Evolutionary conservation across 1,140 invertebrate species (phyloP), one percentile per base, ranked within the genome.

Genomic region (Glossosoma conforme): DNA sequence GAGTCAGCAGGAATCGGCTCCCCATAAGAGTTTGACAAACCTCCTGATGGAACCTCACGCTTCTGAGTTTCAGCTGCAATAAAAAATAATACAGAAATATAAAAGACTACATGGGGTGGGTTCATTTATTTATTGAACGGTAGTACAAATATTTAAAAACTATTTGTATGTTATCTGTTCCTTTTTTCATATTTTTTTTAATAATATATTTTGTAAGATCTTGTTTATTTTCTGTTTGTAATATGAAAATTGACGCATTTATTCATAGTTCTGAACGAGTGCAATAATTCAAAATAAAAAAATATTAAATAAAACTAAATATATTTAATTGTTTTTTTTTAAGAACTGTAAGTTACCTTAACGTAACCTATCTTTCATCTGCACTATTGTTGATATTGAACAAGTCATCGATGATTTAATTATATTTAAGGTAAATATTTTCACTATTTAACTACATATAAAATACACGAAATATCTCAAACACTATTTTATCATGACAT

Each of bases 1-100:
- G 68, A 67, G 38, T 70, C 68, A 2, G 68, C 41, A 0, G 68
- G 68, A 5, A 76, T 53, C 0, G 74, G 75, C 19, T 70, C 67
- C 1, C 74, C 75, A 46, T 78, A 79, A 0, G 72, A 72, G 54
- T 77, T 75, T 2, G 68, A 70, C 2, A 76, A 52, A 15, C 47
- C 56, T 38, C 47, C 53, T 0, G 61, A 55, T 19, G 66, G 58
- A 32, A 74, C 71, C 38, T 80, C 77, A 19, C 77, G 61, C 49
- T 77, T 71, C 59, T 77, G 76, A 0, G 73, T 65, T 49, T 74
- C 66, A 21, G 60, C 69, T 72, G 65, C 4, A 63, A 65, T 22
- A 8, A 18, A 25, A 40, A 13, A 4, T 11, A 42, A 30, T 19
- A 6, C 14, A 42, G 11, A 5, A 19, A 18, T 5, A 5, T 8